A percentile compares a stretch with the other conserved stretches of the same genome.
Conservation (phyloP, 1,140 invertebrate species). For the Probaryconus sp. region DNA sequence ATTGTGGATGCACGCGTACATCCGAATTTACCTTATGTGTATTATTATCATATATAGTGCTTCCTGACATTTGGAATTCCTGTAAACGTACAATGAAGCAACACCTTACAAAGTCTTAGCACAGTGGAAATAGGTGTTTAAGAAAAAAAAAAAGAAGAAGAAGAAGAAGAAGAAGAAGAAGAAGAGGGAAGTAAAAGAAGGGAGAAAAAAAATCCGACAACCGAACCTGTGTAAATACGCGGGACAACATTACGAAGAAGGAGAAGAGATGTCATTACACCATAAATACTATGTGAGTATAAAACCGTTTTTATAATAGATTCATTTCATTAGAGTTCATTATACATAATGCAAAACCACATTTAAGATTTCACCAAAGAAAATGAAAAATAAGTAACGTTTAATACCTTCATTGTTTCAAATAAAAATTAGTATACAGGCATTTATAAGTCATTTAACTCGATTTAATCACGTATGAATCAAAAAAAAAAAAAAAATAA, state of each 20-base stretch:
- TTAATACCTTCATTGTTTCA: too few relatives aligned
- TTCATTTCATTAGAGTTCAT: too few relatives aligned
- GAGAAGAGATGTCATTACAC: slow-evolving; percentile 75
- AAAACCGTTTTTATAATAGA: not conserved
- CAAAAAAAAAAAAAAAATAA: too few relatives aligned
- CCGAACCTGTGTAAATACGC: slow-evolving; percentile 22
- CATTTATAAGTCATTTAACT: too few relatives aligned
- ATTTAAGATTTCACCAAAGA: too few relatives aligned
- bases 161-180: slow-evolving; percentile 14
- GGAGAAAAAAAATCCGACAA: not conserved
- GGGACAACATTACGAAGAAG: slow-evolving; percentile 19
- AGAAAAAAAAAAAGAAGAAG: slow-evolving; percentile 16
- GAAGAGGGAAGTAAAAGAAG: not conserved
- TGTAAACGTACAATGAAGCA: slow-evolving; percentile 32
- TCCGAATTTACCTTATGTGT: slow-evolving; percentile 28
- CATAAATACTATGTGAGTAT: slow-evolving; percentile 77
- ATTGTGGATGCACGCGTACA: slow-evolving; percentile 13
- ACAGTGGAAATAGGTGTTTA: slow-evolving; percentile 31
- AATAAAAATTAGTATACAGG: too few relatives aligned
- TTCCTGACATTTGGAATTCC: slow-evolving; percentile 41
- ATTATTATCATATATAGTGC: slow-evolving; percentile 36
- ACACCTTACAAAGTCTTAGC: slow-evolving; percentile 28
- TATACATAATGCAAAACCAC: too few relatives aligned
- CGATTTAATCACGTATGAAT: too few relatives aligned
- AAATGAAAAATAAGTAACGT: too few relatives aligned